Percentiles rank a stretch among this genome's conserved stretches.
phyloP scores from a whole-genome alignment of 2,113 vertebrate species.

The Gobio gobio region DNA sequence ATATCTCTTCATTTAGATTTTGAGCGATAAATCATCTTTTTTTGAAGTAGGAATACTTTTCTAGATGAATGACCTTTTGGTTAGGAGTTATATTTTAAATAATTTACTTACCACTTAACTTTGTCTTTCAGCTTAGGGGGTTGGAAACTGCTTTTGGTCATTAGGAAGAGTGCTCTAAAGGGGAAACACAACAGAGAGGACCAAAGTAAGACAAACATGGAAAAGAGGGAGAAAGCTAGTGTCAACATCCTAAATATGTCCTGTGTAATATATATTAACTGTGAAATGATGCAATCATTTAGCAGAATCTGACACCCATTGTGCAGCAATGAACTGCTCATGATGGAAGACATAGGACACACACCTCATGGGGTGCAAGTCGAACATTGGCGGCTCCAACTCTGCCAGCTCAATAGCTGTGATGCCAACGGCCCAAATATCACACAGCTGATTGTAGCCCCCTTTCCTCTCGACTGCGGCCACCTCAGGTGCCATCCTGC shows the following conservation, averaged over 20 bases:
- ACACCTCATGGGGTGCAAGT: conserved; percentile 97
- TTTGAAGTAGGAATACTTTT: too few relatives aligned
- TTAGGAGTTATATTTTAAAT: background rate
- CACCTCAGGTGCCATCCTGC: conserved; percentile 98
- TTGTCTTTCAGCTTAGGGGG: conserved; percentile 98
- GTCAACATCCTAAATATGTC: background rate
- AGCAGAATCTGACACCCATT: background rate
- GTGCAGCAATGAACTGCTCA: background rate
- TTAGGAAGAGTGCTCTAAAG: conserved; percentile 95
- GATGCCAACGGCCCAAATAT: conserved; percentile 98
- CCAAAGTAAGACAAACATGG: background rate
- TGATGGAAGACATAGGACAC: conserved; percentile 31
- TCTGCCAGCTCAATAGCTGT: conserved; percentile 97
- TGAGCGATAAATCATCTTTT: too few relatives aligned
- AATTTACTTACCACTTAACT: conserved; percentile 88
- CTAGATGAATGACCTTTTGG: too few relatives aligned
- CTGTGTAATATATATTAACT: background rate
- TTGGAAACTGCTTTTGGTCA: conserved; percentile 99
- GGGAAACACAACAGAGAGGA: conserved; percentile 8
- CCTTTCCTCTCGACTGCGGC: conserved; percentile 98
- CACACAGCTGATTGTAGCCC: conserved; percentile 97
- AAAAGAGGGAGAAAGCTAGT: background rate
- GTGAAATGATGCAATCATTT: background rate
- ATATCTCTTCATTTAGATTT: background rate
- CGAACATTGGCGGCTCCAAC: conserved; percentile 98